Base-by-base conservation (phyloP, 2,113 vertebrate species). In the Peromyscus maniculatus region DNA sequence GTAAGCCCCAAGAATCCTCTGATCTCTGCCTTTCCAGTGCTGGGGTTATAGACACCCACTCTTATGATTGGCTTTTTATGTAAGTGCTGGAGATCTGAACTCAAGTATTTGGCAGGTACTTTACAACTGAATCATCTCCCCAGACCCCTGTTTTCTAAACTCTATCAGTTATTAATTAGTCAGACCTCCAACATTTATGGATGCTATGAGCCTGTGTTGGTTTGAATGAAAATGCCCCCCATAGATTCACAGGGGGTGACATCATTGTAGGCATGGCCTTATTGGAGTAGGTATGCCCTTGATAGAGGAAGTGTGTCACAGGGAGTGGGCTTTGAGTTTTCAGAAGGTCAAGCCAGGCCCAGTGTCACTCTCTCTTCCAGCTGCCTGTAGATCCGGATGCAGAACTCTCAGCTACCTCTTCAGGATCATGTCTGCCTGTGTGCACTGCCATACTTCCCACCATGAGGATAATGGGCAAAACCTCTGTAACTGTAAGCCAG, bases 131-230 rank as follows among this genome's bases (percentile, higher is more conserved):
- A 62, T 8, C 15, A 28, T 49, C 62, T 96, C 11, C 71, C 3
- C n/a, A 59, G n/a, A 62, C 3, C 4, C 31, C 10, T 92, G 31
- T 80, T 94, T 90, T 87, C 67, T 82, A 91, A 92, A 79, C 82
- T 26, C 66, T 72, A 72, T 91, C 78, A 75, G 43, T 7, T 89
- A 57, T 79, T 79, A 84, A 93, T 75, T 87, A 83, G 46, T 87
- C 91, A 93, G 64, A 91, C 46, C 82, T 28, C 64, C 43, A 78
- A 13, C 3, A 86, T 62, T 83, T 80, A 80, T 82, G 71, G 43
- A 19, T 77, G 2, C 16, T 52, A 75, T 66, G 6, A 94, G 19
- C 57, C n/a, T 62, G 13, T 39, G 1, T 7, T 7, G 7, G 12
- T 43, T 26, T 62, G 57, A 62, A 84, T 39, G 7, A 62, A 62